A percentile compares a stretch with the other conserved stretches of the same genome.
These are phyloP conservation scores for Proterorhinus semilunaris DNA, from an alignment of 2,113 vertebrate species.

Conservation along the genomic window DNA sequence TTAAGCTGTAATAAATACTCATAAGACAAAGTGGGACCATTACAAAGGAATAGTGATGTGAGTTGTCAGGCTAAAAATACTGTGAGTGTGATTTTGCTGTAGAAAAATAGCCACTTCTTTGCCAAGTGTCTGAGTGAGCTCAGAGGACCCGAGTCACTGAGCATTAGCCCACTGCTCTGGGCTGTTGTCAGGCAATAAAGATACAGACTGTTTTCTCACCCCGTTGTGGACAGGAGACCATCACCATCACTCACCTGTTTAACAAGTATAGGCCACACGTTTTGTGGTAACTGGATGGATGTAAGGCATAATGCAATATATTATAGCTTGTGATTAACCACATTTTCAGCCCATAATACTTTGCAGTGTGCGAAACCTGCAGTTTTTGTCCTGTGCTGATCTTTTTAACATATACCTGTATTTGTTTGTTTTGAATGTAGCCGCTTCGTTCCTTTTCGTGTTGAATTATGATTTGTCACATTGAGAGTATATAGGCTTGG, in stretches of 20 bases:
- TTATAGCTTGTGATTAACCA: too few species aligned
- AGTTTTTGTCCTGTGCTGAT: too few species aligned
- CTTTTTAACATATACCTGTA: too few species aligned
- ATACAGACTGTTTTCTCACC: conserved; percentile 9
- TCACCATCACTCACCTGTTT: conserved; percentile 11
- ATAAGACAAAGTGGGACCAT: conserved; percentile 29
- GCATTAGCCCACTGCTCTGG: conserved; percentile 9
- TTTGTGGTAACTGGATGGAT: too few species aligned
- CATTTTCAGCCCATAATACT: too few species aligned
- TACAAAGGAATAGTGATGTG: conserved; percentile 27
- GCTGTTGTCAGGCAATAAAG: conserved; percentile 15
- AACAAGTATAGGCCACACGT: too few species aligned
- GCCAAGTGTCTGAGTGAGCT: conserved; percentile 28
- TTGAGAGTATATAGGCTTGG: too few species aligned
- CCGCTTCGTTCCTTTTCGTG: too few species aligned
- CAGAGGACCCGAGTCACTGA: conserved; percentile 34
- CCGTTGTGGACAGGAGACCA: conserved; percentile 12
- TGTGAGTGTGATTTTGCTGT: conserved; percentile 34
- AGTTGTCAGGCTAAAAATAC: conserved; percentile 63
- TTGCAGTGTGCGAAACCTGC: too few species aligned
- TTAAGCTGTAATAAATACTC: neutral
- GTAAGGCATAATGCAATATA: too few species aligned
- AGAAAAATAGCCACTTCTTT: conserved; percentile 42
- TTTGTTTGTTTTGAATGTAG: too few species aligned
- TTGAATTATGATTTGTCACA: too few species aligned